phyloP scores from a whole-genome alignment of 2,888 invertebrate genomes.

The Agrochola litura region DNA sequence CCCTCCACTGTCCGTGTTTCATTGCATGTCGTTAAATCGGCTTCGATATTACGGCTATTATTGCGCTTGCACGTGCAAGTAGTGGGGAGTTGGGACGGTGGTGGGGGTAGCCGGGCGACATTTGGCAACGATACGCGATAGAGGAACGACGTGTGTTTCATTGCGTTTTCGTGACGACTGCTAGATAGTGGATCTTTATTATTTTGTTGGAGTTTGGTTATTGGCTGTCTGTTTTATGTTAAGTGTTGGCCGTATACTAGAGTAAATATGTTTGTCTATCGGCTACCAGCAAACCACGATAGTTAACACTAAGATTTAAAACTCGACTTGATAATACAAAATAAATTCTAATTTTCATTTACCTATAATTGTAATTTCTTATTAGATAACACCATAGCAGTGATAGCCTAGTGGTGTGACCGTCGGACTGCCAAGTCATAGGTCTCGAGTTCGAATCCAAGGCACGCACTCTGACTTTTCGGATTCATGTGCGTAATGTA shows the following conservation, averaged over 20 bases:
- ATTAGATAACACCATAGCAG: too few relatives aligned
- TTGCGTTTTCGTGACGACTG: conserved; percentile 55
- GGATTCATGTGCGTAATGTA: too few relatives aligned
- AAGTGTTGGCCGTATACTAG: background rate
- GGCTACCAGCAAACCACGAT: too few relatives aligned
- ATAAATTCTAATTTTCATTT: too few relatives aligned
- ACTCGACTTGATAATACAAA: too few relatives aligned
- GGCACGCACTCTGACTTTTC: too few relatives aligned
- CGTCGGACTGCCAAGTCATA: too few relatives aligned
- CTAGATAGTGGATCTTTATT: conserved; percentile 33
- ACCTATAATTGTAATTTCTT: too few relatives aligned
- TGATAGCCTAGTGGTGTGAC: too few relatives aligned
- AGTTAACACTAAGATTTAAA: too few relatives aligned
- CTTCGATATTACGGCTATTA: conserved; percentile 63
- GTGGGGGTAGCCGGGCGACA: conserved; percentile 50
- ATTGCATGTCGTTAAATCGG: conserved; percentile 66
- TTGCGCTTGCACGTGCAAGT: conserved; percentile 65
- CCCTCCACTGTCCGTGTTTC: conserved; percentile 58
- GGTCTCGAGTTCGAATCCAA: too few relatives aligned
- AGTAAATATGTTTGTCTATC: too few relatives aligned
- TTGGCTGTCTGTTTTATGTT: conserved; percentile 10
- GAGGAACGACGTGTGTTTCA: conserved; percentile 51
- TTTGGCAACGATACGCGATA: conserved; percentile 62
- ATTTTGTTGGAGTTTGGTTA: conserved; percentile 20
- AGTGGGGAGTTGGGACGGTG: conserved; percentile 8